phyloP scores from a whole-genome alignment of 2,888 invertebrate species.

The Pocota personata region DNA sequence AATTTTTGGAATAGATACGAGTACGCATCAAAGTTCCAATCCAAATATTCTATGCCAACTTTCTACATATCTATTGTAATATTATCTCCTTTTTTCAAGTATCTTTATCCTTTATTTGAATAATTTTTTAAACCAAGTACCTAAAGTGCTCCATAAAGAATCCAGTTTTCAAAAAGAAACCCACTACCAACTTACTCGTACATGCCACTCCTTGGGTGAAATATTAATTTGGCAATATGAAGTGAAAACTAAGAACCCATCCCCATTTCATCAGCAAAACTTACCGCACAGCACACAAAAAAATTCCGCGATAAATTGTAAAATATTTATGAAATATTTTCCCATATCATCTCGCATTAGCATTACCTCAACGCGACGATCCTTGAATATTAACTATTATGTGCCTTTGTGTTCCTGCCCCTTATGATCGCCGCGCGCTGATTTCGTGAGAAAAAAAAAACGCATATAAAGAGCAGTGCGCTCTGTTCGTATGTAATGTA shows the following conservation, averaged over 20 bases:
- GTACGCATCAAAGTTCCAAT: too few relatives aligned
- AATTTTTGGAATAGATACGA: too few relatives aligned
- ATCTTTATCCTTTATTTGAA: too few relatives aligned
- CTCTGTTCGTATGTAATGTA: not conserved
- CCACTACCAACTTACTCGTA: not conserved
- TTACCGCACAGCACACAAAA: not conserved
- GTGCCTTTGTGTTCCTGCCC: slow-evolving; percentile 13
- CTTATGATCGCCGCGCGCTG: slow-evolving; percentile 47
- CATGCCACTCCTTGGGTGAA: not conserved
- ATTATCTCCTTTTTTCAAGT: too few relatives aligned
- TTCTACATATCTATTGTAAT: too few relatives aligned
- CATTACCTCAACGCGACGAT: slow-evolving; percentile 61
- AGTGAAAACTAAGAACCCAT: not conserved
- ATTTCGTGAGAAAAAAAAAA: slow-evolving; percentile 59
- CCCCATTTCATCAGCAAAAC: not conserved
- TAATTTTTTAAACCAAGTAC: not conserved
- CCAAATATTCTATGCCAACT: too few relatives aligned
- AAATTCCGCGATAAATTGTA: slow-evolving; percentile 40
- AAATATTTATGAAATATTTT: slow-evolving; percentile 68
- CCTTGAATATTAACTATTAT: slow-evolving; percentile 60
- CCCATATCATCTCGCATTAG: slow-evolving; percentile 70
- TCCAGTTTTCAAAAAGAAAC: not conserved
- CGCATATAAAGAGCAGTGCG: slow-evolving; percentile 13
- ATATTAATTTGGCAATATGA: not conserved
- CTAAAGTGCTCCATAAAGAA: not conserved